Conservation (phyloP, 2,113 vertebrate genomes). For the Brachyhypopomus gauderio region DNA sequence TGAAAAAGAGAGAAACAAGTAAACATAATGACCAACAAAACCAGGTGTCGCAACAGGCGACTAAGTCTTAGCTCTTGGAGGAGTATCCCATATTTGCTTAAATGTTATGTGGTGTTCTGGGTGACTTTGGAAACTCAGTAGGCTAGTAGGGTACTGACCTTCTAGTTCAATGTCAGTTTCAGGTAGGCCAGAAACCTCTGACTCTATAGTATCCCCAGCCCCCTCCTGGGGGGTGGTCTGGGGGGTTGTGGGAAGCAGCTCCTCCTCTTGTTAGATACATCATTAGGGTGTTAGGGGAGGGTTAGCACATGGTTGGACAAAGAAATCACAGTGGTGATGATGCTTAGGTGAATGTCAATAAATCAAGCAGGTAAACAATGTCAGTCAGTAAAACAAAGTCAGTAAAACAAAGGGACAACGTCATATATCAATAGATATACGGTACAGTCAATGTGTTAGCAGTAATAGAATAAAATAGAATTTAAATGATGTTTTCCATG, state of each 20-base stretch:
- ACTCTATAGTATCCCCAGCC: conserved; percentile 65
- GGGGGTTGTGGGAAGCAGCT: conserved; percentile 68
- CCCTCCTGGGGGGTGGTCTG: conserved; percentile 71
- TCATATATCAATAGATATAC: conserved; percentile 32
- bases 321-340: conserved; percentile 39
- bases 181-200: conserved; percentile 66
- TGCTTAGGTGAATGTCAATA: conserved; percentile 26
- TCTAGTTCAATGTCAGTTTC: conserved; percentile 56
- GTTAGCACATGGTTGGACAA: conserved; percentile 49
- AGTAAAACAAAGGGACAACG: conserved; percentile 50
- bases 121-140: not conserved
- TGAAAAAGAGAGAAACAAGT: not conserved
- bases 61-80: not conserved
- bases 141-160: conserved; percentile 69
- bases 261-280: conserved; percentile 81
- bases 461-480: not conserved
- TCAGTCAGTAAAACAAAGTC: conserved; percentile 60
- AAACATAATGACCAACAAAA: not conserved
- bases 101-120: not conserved
- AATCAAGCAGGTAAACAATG: conserved; percentile 59
- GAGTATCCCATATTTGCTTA: not conserved
- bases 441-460: conserved; percentile 25
- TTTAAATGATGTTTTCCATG: not conserved
- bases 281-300: conserved; percentile 72
- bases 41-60: not conserved